Conservation (phyloP, 2,113 vertebrate species). For the Dinomys branickii region DNA sequence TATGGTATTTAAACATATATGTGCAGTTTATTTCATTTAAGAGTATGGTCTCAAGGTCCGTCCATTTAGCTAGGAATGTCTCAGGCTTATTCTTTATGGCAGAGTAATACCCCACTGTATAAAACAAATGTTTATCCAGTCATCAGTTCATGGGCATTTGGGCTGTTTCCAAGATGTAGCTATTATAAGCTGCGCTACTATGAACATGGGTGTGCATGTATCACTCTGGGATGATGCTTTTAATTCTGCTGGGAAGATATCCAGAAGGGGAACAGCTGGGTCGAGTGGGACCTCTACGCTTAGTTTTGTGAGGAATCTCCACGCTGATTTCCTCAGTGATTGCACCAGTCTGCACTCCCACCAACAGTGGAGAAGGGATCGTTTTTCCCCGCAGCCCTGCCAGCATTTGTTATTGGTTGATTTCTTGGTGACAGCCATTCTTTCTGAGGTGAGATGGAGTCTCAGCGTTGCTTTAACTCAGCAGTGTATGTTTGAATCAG, state of each 20-base stretch:
- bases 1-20: background rate
- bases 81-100: background rate
- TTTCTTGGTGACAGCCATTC: background rate
- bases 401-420: too few relatives aligned
- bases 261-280: background rate
- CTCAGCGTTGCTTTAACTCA: background rate
- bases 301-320: background rate
- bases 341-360: background rate
- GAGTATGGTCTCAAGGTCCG: background rate
- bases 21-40: background rate
- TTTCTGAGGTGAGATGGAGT: background rate
- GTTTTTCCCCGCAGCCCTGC: too few relatives aligned
- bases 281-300: too few relatives aligned
- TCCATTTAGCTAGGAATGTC: background rate
- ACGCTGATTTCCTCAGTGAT: background rate
- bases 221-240: background rate
- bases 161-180: background rate
- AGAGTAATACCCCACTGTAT: background rate
- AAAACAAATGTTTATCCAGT: background rate
- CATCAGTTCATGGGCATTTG: background rate
- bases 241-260: background rate
- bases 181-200: too few relatives aligned
- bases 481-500: background rate
- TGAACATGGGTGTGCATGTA: background rate
- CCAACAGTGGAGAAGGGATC: background rate